Percentiles rank a stretch among this genome's conserved stretches.
These are phyloP conservation scores for Drosophila mercatorum DNA, from an alignment of 2,888 invertebrate genomes.

Conservation along the genomic window DNA sequence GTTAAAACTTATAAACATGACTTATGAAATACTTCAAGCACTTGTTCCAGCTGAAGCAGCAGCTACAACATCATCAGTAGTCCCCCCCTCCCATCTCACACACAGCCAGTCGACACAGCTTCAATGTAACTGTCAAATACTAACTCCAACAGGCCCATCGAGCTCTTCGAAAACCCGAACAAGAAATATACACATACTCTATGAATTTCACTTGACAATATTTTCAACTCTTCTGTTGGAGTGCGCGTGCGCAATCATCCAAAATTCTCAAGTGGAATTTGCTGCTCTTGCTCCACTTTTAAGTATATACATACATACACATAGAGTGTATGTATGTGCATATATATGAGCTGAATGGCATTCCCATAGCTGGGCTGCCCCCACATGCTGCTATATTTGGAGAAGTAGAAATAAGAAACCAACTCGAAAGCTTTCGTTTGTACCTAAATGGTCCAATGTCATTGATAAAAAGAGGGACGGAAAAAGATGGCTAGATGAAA, in stretches of 20 bases:
- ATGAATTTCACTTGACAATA: conserved; percentile 80
- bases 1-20: conserved; percentile 79
- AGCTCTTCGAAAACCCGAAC: conserved; percentile 25
- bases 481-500: conserved; percentile 28
- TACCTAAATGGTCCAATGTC: conserved; percentile 47
- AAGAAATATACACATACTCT: conserved; percentile 32
- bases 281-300: conserved; percentile 74
- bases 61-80: conserved; percentile 48
- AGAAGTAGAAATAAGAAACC: conserved; percentile 1
- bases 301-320: not conserved
- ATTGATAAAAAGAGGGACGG: conserved; percentile 49
- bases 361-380: conserved; percentile 34
- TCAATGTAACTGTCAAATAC: conserved; percentile 76
- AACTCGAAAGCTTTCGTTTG: conserved; percentile 35
- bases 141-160: conserved; percentile 38
- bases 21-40: conserved; percentile 77
- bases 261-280: conserved; percentile 74
- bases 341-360: conserved; percentile 38
- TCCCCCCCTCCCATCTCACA: not conserved
- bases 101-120: conserved; percentile 14
- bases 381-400: conserved; percentile 50
- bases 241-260: conserved; percentile 74
- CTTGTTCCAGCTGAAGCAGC: conserved; percentile 54
- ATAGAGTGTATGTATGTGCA: not conserved
- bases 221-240: conserved; percentile 61